Evolutionary conservation across 2,888 invertebrate species (phyloP).

Genomic region (Linyphia triangularis): DNA sequence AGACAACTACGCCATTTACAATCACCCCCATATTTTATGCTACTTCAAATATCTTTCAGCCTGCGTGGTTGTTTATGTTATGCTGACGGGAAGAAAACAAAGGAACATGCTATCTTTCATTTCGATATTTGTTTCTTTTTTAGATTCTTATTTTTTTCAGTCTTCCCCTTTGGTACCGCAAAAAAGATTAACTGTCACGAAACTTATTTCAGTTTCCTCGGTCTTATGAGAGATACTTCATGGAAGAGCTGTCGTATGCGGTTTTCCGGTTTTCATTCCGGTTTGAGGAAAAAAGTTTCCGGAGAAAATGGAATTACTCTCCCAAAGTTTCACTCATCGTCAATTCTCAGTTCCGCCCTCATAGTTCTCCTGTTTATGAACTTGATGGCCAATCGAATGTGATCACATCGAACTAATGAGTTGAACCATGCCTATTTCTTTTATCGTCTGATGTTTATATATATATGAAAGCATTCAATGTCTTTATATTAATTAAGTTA

Average conservation of each 20-base stretch:
- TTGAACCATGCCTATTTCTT: too few relatives aligned
- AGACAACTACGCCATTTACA: not conserved
- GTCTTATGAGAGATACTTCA: not conserved
- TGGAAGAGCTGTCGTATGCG: not conserved
- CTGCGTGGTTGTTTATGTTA: not conserved
- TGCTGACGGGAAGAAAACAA: not conserved
- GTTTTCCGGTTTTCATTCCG: constrained; percentile 2
- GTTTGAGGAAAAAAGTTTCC: not conserved
- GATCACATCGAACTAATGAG: not conserved
- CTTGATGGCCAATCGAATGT: not conserved
- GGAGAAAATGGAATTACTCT: not conserved
- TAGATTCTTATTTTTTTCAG: not conserved
- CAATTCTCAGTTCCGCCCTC: not conserved
- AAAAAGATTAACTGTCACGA: not conserved
- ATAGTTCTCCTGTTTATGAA: not conserved
- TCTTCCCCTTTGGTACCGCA: not conserved
- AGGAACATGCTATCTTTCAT: not conserved
- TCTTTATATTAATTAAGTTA: too few relatives aligned
- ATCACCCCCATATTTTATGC: not conserved
- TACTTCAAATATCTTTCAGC: not conserved
- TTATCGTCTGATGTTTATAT: too few relatives aligned
- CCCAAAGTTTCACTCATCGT: not conserved
- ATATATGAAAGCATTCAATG: too few relatives aligned
- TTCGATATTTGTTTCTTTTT: not conserved
- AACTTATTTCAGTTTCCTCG: not conserved